A percentile compares a stretch with the other conserved stretches of the same genome.
Evolutionary conservation across 1,140 invertebrate genomes (phyloP).

Genomic region (Cyclina sinensis): DNA sequence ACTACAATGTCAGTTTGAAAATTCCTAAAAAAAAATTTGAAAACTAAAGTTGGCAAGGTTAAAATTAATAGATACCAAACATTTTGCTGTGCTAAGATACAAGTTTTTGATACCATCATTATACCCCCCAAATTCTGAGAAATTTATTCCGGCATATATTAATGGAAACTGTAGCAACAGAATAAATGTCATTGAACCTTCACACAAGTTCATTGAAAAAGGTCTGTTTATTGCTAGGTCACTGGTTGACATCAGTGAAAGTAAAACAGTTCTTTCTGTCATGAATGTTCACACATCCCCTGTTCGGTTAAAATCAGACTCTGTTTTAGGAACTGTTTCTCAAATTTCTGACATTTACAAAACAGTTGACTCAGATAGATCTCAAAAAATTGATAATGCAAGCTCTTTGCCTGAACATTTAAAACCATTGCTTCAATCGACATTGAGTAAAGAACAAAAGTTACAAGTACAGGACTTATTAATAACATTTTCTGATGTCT

Average conservation of each 20-base stretch:
- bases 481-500: constrained; percentile 58
- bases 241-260: neutral
- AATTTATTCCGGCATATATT: constrained; percentile 3
- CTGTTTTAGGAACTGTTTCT: neutral
- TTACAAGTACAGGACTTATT: neutral
- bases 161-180: no score
- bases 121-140: constrained; percentile 39
- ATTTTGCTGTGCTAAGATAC: no score
- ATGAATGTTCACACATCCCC: constrained; percentile 12
- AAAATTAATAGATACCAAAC: neutral
- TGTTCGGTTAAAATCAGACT: neutral
- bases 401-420: constrained; percentile 55
- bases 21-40: neutral
- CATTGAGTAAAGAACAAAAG: constrained; percentile 9
- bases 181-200: no score
- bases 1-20: neutral
- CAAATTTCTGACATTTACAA: neutral
- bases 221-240: constrained; percentile 47
- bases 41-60: neutral
- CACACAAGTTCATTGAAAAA: neutral
- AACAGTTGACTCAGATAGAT: neutral
- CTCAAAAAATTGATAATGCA: neutral
- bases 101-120: neutral
- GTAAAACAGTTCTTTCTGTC: neutral
- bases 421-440: constrained; percentile 38